Evolutionary conservation across 1,140 invertebrate genomes (phyloP).

Genomic region (Sinonovacula constricta): DNA sequence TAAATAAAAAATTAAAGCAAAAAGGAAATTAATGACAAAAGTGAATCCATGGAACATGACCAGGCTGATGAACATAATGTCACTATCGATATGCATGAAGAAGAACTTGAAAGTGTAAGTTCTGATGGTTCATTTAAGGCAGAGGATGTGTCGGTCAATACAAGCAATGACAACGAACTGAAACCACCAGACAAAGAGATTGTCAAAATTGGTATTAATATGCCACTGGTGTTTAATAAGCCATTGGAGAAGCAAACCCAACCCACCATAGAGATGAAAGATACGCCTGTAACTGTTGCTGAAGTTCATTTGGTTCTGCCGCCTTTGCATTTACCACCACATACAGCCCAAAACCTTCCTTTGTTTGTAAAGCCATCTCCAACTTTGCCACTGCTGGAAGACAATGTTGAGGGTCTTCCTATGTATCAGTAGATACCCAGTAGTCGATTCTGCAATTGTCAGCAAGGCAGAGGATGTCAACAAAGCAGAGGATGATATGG

Average conservation of each 20-base stretch:
- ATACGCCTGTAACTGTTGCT: not conserved
- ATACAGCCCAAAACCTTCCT: not conserved
- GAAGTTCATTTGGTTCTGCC: not conserved
- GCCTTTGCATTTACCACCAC: not conserved
- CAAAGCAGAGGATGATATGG: conserved; percentile 1
- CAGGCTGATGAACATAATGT: too few relatives aligned
- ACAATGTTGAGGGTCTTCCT: too few relatives aligned
- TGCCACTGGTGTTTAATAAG: conserved; percentile 42
- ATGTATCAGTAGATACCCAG: too few relatives aligned
- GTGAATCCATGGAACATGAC: too few relatives aligned
- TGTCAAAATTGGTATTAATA: conserved; percentile 45
- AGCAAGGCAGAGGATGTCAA: conserved; percentile 27
- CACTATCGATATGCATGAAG: too few relatives aligned
- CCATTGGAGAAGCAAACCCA: conserved; percentile 33
- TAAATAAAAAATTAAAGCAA: conserved; percentile 5
- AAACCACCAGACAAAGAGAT: conserved; percentile 30
- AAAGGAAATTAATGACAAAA: too few relatives aligned
- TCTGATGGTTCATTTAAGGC: conserved; percentile 24
- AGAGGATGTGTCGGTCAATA: not conserved
- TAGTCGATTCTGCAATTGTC: too few relatives aligned
- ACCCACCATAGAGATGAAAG: not conserved
- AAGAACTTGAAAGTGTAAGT: conserved; percentile 42
- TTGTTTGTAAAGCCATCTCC: conserved; percentile 1
- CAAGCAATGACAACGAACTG: not conserved
- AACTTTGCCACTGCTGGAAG: not conserved